A percentile compares a stretch with the other conserved stretches of the same genome.
These are phyloP conservation scores for Enteromius afrohamiltoni DNA, from an alignment of 2,797 vertebrate genomes.

Conservation along the genomic window DNA sequence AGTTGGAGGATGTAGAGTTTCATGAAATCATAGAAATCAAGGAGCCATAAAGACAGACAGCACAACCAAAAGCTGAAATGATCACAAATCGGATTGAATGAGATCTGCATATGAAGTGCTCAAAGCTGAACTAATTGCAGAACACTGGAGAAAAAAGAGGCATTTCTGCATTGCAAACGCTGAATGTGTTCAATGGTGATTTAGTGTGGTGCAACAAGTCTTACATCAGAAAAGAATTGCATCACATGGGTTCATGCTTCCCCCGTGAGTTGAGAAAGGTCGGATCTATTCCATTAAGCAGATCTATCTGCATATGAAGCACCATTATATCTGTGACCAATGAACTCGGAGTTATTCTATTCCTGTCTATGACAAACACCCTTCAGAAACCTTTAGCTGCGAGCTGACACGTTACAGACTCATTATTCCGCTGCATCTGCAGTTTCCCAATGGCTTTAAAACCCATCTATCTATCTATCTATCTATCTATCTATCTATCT, in stretches of 20 bases:
- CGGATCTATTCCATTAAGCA: slow-evolving; percentile 28
- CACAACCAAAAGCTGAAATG: neutral
- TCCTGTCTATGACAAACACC: slow-evolving; percentile 4
- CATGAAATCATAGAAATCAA: neutral
- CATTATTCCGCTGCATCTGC: slow-evolving; percentile 4
- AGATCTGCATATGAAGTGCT: neutral
- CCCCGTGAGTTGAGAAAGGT: slow-evolving; percentile 22
- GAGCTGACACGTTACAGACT: neutral
- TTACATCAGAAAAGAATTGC: neutral
- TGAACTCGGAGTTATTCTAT: slow-evolving; percentile 3
- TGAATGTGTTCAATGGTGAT: slow-evolving; percentile 4
- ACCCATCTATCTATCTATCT: neutral
- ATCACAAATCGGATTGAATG: too few species aligned
- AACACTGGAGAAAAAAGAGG: neutral
- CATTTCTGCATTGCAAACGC: neutral
- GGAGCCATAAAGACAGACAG: too few species aligned
- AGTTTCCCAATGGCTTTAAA: neutral
- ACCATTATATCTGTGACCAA: slow-evolving; percentile 15
- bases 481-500: neutral
- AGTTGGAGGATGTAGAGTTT: neutral
- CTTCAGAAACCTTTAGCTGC: slow-evolving; percentile 1
- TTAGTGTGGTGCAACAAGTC: neutral
- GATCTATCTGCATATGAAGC: slow-evolving; percentile 18
- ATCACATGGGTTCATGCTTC: neutral
- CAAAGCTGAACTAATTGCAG: neutral